A percentile compares a stretch with the other conserved stretches of the same genome.
Evolutionary conservation across 2,888 invertebrate species (phyloP).

Genomic region (Agapostemon virescens): DNA sequence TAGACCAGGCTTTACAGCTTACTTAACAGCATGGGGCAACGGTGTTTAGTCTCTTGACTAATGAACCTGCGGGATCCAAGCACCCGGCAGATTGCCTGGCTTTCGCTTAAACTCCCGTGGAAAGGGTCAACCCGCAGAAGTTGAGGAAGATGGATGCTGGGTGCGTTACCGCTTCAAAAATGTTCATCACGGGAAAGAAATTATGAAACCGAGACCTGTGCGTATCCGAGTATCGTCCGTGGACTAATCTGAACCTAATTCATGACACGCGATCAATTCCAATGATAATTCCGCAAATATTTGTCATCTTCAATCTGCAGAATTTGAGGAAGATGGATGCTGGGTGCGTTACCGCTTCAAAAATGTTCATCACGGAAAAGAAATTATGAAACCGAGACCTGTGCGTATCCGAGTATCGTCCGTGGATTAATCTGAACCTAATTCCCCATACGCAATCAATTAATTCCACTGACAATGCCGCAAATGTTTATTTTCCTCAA

Average conservation of each 20-base stretch:
- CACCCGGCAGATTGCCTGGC: conserved; percentile 63
- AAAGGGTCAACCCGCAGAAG: conserved; percentile 66
- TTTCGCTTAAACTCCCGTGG: conserved; percentile 65
- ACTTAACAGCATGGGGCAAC: conserved; percentile 67
- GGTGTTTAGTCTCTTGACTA: conserved; percentile 76
- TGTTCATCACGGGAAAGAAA: not conserved
- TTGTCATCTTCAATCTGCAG: conserved; percentile 31
- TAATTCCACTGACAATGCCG: too few relatives aligned
- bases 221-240: not conserved
- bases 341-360: conserved; percentile 22
- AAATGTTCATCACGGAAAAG: not conserved
- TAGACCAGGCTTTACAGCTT: conserved; percentile 68
- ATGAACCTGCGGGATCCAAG: conserved; percentile 71
- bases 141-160: conserved; percentile 67
- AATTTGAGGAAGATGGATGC: conserved; percentile 67
- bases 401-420: not conserved
- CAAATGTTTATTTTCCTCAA: too few relatives aligned
- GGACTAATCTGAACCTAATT: not conserved
- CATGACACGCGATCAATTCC: not conserved
- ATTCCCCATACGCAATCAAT: not conserved
- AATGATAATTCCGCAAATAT: not conserved
- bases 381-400: not conserved
- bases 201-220: not conserved
- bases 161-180: conserved; percentile 16
- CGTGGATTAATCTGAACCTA: not conserved